Evolutionary conservation across 2,888 invertebrate species (phyloP).

Genomic region (Timema podura): DNA sequence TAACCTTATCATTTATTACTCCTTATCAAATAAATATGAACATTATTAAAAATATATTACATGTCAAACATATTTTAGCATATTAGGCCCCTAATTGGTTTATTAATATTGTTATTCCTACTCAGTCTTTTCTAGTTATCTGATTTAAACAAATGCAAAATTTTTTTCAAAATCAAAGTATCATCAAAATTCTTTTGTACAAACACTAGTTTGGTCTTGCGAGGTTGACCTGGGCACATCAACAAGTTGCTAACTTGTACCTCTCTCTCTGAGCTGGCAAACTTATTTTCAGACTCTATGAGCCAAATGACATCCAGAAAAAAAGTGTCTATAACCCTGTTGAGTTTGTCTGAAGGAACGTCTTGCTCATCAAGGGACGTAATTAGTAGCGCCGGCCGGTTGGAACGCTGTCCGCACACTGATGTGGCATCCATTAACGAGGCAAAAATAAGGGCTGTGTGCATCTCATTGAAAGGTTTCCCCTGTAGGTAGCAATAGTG

Average conservation of each 20-base stretch:
- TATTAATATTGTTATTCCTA: too few relatives aligned
- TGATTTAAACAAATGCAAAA: conserved; percentile 11
- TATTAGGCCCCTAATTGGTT: too few relatives aligned
- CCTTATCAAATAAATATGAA: too few relatives aligned
- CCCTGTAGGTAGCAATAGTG: conserved; percentile 36
- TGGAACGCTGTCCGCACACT: conserved; percentile 33
- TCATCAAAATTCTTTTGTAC: neutral
- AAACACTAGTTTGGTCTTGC: conserved; percentile 7
- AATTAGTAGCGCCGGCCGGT: conserved; percentile 19
- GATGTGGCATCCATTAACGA: conserved; percentile 39
- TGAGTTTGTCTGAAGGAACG: neutral
- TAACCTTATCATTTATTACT: too few relatives aligned
- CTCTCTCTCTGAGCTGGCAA: neutral
- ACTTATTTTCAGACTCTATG: conserved; percentile 17
- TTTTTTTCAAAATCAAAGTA: conserved; percentile 14
- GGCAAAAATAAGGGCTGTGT: conserved; percentile 38
- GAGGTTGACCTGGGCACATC: neutral
- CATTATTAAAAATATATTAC: too few relatives aligned
- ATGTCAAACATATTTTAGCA: too few relatives aligned
- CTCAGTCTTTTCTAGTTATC: neutral
- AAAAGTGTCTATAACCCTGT: conserved; percentile 22
- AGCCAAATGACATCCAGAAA: conserved; percentile 27
- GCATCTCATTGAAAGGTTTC: conserved; percentile 28
- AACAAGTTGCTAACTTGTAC: neutral
- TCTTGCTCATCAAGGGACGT: conserved; percentile 18